Conservation (phyloP, 2,113 vertebrate species). For the Ascaphus truei region DNA sequence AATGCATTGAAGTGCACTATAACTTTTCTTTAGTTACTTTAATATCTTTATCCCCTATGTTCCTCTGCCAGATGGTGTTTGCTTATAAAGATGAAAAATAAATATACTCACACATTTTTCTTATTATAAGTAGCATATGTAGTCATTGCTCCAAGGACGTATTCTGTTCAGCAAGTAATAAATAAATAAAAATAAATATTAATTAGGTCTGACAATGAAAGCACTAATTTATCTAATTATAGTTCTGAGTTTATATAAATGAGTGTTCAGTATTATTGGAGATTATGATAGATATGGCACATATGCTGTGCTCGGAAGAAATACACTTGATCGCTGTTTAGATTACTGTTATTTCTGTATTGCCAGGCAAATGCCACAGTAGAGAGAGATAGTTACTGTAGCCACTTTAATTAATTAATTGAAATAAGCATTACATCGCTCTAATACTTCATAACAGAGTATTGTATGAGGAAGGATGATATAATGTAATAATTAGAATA, state of each 20-base stretch:
- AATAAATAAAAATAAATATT: not conserved
- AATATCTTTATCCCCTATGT: slow-evolving; percentile 18
- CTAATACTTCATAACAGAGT: too few species aligned
- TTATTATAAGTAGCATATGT: slow-evolving; percentile 20
- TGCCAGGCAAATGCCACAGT: too few species aligned
- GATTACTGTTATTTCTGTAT: too few species aligned
- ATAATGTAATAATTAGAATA: too few species aligned
- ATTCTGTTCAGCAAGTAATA: not conserved
- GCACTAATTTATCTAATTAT: not conserved
- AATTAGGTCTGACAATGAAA: not conserved
- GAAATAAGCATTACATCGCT: too few species aligned
- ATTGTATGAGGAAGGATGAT: too few species aligned
- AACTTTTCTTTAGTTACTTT: not conserved
- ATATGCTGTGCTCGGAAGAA: not conserved
- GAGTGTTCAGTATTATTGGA: not conserved
- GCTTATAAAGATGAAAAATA: slow-evolving; percentile 16
- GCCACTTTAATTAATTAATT: too few species aligned
- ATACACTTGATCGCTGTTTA: too few species aligned
- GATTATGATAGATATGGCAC: not conserved
- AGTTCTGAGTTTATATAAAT: not conserved
- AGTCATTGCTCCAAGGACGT: not conserved
- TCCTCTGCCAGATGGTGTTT: slow-evolving; percentile 28
- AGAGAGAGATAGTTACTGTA: too few species aligned
- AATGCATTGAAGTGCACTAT: not conserved
- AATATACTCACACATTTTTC: slow-evolving; percentile 10